These are phyloP conservation scores for Staurois parvus DNA, from an alignment of 2,797 vertebrate species.

Conservation along the genomic window DNA sequence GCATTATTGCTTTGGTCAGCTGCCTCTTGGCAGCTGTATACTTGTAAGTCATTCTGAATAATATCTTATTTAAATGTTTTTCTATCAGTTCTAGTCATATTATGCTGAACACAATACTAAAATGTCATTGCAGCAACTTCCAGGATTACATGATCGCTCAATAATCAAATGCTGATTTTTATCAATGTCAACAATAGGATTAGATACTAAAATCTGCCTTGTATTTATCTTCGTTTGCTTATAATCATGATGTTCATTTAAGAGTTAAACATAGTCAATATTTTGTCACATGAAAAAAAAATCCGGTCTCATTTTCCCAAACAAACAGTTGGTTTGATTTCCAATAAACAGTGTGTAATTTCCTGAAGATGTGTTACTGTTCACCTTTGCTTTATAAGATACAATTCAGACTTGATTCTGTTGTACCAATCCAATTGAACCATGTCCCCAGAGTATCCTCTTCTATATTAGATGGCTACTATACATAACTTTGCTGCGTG, in stretches of 20 bases:
- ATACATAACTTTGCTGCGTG: constrained; percentile 38
- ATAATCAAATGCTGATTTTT: not conserved
- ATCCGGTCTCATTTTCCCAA: not conserved
- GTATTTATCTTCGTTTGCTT: not conserved
- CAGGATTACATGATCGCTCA: not conserved
- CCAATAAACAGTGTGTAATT: constrained; percentile 27
- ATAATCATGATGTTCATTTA: not conserved
- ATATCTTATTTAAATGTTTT: no score
- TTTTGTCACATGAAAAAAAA: not conserved
- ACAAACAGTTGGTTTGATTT: constrained; percentile 29
- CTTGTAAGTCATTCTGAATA: no score
- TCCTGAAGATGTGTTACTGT: constrained; percentile 14
- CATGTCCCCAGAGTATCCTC: not conserved
- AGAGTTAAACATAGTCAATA: not conserved
- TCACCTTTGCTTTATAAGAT: constrained; percentile 55
- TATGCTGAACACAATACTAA: not conserved
- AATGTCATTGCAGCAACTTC: not conserved
- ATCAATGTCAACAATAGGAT: not conserved
- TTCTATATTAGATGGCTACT: constrained; percentile 29
- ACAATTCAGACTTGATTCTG: constrained; percentile 59
- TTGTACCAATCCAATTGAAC: constrained; percentile 50
- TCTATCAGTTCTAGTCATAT: not conserved
- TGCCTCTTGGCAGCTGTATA: no score
- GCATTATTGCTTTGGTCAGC: not conserved
- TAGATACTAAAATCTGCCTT: not conserved